Base-by-base conservation (phyloP, 2,888 invertebrate species). In the Cerastis rubricosa region DNA sequence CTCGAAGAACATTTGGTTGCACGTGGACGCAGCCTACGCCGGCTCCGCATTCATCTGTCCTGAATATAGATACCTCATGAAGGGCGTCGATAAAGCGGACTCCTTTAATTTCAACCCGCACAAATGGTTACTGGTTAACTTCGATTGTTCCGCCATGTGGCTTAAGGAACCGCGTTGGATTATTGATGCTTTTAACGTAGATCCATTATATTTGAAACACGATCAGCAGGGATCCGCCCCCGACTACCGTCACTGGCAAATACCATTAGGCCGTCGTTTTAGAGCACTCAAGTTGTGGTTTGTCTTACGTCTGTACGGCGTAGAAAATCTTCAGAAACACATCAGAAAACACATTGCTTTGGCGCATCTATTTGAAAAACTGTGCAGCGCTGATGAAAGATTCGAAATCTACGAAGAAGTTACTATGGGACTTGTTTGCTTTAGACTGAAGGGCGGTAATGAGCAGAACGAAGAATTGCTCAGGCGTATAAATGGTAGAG, bases 31-130 rank as follows among this genome's bases (percentile, higher is more conserved):
- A 0, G 99, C 99, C 0, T 99, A 99, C 93, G 99, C 99, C 1
- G 99, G 98, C 14, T 98, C 99, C 0, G 98, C 99, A 0, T 99
- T 99, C 93, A 98, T 99, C 87, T 99, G 99, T 90, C 99, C 99
- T 1, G 99, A 99, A 95, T 99, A 98, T 94, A 98, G 99, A 63
- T 98, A 99, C 91, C 96, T 99, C 43, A 98, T 99, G 98, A 98
- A 98, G 87, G 99, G 99, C 43, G 94, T 99, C 11, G 98, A 99
- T 94, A 97, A 97, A 79, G 99, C 99, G 0, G 98, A 99, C 91
- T 99, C 99, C 0, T 99, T 99, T 94, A 99, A 99, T 94, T 99
- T 99, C 92, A 99, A 99, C 93, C 99, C 99, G 0, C 99, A 99
- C 95, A 99, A 99, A 95, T 99, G 99, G 99, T 97, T 99, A 97